These are phyloP conservation scores for Anaspis maculata DNA, from an alignment of 2,888 invertebrate genomes.

Conservation along the genomic window DNA sequence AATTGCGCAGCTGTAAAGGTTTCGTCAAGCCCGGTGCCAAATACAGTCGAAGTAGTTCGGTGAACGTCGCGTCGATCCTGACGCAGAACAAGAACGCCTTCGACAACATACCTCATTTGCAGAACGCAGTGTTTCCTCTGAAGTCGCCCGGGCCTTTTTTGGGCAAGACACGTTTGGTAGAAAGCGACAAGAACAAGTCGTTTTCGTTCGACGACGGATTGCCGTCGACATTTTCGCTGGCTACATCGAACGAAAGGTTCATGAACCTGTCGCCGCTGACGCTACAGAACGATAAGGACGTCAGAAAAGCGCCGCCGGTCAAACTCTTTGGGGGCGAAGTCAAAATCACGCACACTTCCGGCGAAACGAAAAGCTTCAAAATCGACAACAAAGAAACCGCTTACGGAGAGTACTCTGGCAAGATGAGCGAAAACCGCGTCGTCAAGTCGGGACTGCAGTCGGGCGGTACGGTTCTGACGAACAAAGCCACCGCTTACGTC, in stretches of 20 bases:
- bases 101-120: constrained; percentile 38
- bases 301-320: constrained; percentile 30
- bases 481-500: constrained; percentile 31
- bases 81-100: constrained; percentile 42
- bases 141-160: constrained; percentile 77
- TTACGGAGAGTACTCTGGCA: constrained; percentile 27
- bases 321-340: constrained; percentile 76
- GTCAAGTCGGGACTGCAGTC: constrained; percentile 76
- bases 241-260: constrained; percentile 18
- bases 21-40: constrained; percentile 35
- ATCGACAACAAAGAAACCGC: constrained; percentile 33
- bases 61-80: constrained; percentile 42
- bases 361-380: constrained; percentile 53
- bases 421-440: constrained; percentile 50
- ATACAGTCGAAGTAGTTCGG: constrained; percentile 40
- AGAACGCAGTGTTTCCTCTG: constrained; percentile 47
- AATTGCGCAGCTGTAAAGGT: constrained; percentile 72
- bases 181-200: constrained; percentile 43
- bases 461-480: constrained; percentile 61
- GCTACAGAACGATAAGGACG: constrained; percentile 32
- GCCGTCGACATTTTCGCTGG: constrained; percentile 16
- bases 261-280: constrained; percentile 31
- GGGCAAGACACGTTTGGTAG: constrained; percentile 74
- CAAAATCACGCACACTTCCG: constrained; percentile 61
- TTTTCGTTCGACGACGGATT: constrained; percentile 39